Evolutionary conservation across 2,888 invertebrate species (phyloP).

Genomic region (Agrotis clavis): DNA sequence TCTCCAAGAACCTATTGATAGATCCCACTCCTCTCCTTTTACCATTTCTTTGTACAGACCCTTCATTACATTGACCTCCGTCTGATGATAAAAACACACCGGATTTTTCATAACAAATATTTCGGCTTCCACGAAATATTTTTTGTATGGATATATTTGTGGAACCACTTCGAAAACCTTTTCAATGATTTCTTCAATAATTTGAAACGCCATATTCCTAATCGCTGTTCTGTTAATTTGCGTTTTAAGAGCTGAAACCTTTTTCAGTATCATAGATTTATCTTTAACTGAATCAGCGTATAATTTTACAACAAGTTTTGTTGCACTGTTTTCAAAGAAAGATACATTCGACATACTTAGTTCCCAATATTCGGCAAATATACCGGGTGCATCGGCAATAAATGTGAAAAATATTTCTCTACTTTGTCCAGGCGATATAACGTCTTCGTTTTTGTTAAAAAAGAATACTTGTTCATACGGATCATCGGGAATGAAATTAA

Average conservation of each 20-base stretch:
- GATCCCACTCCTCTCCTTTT: slow-evolving; percentile 76
- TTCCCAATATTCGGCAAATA: slow-evolving; percentile 88
- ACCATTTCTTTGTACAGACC: slow-evolving; percentile 78
- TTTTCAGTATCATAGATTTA: slow-evolving; percentile 65
- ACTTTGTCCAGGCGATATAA: slow-evolving; percentile 88
- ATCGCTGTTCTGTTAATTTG: slow-evolving; percentile 74
- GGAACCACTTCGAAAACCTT: slow-evolving; percentile 74
- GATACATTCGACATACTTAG: slow-evolving; percentile 83
- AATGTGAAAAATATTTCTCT: slow-evolving; percentile 87
- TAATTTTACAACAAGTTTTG: slow-evolving; percentile 79
- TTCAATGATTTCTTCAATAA: slow-evolving; percentile 73
- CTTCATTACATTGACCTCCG: slow-evolving; percentile 81
- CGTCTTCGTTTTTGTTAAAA: slow-evolving; percentile 91
- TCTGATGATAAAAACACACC: slow-evolving; percentile 86
- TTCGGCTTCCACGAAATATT: slow-evolving; percentile 82
- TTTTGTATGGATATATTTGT: slow-evolving; percentile 81
- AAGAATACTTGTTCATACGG: slow-evolving; percentile 86
- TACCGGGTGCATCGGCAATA: slow-evolving; percentile 79
- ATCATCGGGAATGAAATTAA: slow-evolving; percentile 79
- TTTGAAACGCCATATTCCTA: slow-evolving; percentile 67
- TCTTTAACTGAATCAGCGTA: slow-evolving; percentile 81
- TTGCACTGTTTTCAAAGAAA: slow-evolving; percentile 77
- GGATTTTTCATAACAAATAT: slow-evolving; percentile 86
- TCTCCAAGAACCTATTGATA: slow-evolving; percentile 83
- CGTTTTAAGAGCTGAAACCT: slow-evolving; percentile 72